Conservation (phyloP, 1,140 invertebrate genomes). For the Drosophila trapezifrons region DNA sequence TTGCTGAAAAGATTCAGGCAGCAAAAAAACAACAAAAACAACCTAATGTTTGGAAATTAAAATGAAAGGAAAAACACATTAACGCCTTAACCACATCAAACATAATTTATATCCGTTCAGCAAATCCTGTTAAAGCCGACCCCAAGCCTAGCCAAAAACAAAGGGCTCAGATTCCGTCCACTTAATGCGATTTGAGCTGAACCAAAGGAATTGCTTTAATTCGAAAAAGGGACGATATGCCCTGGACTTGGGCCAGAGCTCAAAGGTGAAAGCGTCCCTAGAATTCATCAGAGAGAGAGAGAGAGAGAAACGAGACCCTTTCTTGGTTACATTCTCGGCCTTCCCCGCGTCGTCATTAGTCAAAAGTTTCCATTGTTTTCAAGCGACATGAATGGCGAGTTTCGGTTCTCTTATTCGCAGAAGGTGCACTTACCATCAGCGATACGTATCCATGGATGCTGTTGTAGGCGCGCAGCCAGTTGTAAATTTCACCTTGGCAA, state of each 20-base stretch:
- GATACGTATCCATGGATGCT: slow-evolving; percentile 80
- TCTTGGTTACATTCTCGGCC: slow-evolving; percentile 14
- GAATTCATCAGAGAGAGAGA: no score
- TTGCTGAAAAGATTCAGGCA: slow-evolving; percentile 3
- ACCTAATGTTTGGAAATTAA: slow-evolving; percentile 22
- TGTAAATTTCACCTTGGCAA: slow-evolving; percentile 75
- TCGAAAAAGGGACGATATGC: slow-evolving; percentile 12
- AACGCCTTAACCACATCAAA: slow-evolving; percentile 44
- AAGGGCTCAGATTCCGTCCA: slow-evolving; percentile 19
- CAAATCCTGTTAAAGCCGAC: slow-evolving; percentile 10
- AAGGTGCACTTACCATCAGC: slow-evolving; percentile 69
- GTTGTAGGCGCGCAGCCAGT: slow-evolving; percentile 70
- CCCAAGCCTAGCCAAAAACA: slow-evolving; percentile 6
- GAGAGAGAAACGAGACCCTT: no score
- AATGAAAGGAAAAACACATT: slow-evolving; percentile 23
- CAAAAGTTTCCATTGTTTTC: slow-evolving; percentile 20
- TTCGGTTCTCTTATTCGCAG: background rate
- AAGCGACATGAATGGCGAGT: background rate
- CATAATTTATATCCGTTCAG: slow-evolving; percentile 33
- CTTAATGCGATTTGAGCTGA: slow-evolving; percentile 34
- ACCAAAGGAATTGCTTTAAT: slow-evolving; percentile 28
- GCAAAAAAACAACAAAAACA: background rate
- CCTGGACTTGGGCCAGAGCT: slow-evolving; percentile 13
- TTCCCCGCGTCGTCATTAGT: slow-evolving; percentile 26
- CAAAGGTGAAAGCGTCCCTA: slow-evolving; percentile 30